A percentile compares a stretch with the other conserved stretches of the same genome.
Evolutionary conservation across 2,113 vertebrate genomes (phyloP).

Genomic region (Onychostruthus taczanowskii): DNA sequence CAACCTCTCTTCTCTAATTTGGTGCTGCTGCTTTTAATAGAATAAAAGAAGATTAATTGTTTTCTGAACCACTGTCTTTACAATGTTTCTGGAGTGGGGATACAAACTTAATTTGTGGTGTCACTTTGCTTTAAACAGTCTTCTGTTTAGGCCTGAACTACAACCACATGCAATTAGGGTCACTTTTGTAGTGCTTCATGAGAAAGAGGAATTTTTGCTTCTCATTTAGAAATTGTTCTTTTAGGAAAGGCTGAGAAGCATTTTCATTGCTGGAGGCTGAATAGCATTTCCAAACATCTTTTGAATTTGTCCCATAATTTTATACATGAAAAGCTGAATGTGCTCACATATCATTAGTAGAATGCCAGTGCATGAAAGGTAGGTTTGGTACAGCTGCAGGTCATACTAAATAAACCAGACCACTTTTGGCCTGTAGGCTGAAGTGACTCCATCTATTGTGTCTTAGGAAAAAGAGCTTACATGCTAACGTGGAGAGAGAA

Average conservation of each 20-base stretch:
- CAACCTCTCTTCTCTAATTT: slow-evolving; percentile 9
- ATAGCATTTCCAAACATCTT: background rate
- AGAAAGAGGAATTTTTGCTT: slow-evolving; percentile 35
- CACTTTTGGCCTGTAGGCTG: background rate
- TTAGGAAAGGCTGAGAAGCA: background rate
- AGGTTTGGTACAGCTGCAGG: background rate
- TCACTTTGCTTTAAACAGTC: slow-evolving; percentile 47
- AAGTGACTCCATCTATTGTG: background rate
- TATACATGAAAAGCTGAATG: background rate
- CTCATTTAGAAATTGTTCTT: background rate
- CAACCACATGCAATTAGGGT: slow-evolving; percentile 33
- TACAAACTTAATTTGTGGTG: slow-evolving; percentile 35
- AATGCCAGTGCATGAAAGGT: background rate
- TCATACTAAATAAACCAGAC: background rate
- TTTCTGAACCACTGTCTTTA: slow-evolving; percentile 48
- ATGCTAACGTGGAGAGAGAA: background rate
- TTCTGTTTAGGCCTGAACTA: slow-evolving; percentile 43
- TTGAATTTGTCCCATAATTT: background rate
- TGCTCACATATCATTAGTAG: background rate
- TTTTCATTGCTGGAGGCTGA: background rate
- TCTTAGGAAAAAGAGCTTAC: background rate
- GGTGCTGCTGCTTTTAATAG: slow-evolving; percentile 52
- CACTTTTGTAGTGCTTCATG: slow-evolving; percentile 41
- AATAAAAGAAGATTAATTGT: slow-evolving; percentile 47
- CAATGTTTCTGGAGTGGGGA: slow-evolving; percentile 18